phyloP scores from a whole-genome alignment of 2,797 vertebrate genomes.

The Melanotaenia parkinsoni region DNA sequence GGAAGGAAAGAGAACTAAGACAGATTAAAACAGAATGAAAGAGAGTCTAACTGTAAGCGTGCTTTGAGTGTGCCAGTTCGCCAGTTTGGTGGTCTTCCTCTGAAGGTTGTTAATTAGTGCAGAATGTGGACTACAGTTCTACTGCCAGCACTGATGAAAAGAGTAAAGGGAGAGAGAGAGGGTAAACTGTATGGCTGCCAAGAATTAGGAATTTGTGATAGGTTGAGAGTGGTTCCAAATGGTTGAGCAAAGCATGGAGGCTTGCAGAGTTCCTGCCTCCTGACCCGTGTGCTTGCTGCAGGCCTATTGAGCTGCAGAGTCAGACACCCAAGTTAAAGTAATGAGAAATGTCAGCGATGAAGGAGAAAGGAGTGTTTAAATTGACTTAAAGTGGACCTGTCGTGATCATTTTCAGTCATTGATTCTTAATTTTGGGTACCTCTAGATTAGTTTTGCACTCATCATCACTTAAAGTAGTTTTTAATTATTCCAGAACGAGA shows the following conservation, averaged over 20 bases:
- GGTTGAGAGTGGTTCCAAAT: slow-evolving; percentile 88
- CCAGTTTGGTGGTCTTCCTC: slow-evolving; percentile 89
- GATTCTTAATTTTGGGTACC: no score
- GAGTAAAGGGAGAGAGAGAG: slow-evolving; percentile 57
- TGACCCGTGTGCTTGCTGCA: slow-evolving; percentile 66
- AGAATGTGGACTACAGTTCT: slow-evolving; percentile 90
- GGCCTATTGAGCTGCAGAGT: not conserved
- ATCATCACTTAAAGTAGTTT: no score
- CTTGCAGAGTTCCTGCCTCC: slow-evolving; percentile 81
- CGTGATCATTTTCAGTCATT: no score
- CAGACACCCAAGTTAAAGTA: slow-evolving; percentile 10
- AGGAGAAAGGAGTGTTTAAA: not conserved
- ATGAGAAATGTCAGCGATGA: slow-evolving; percentile 1
- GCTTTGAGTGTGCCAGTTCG: slow-evolving; percentile 88
- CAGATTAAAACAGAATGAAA: slow-evolving; percentile 43
- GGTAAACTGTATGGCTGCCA: slow-evolving; percentile 85
- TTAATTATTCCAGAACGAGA: no score
- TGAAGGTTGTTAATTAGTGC: slow-evolving; percentile 92
- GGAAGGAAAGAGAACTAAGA: slow-evolving; percentile 25
- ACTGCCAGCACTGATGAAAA: slow-evolving; percentile 90
- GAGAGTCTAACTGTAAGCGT: slow-evolving; percentile 65
- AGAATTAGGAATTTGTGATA: slow-evolving; percentile 89
- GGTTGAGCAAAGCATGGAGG: slow-evolving; percentile 78
- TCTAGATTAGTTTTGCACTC: no score
- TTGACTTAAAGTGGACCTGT: slow-evolving; percentile 9